These are phyloP conservation scores for Xestia c-nigrum DNA, from an alignment of 2,888 invertebrate genomes.

Conservation along the genomic window DNA sequence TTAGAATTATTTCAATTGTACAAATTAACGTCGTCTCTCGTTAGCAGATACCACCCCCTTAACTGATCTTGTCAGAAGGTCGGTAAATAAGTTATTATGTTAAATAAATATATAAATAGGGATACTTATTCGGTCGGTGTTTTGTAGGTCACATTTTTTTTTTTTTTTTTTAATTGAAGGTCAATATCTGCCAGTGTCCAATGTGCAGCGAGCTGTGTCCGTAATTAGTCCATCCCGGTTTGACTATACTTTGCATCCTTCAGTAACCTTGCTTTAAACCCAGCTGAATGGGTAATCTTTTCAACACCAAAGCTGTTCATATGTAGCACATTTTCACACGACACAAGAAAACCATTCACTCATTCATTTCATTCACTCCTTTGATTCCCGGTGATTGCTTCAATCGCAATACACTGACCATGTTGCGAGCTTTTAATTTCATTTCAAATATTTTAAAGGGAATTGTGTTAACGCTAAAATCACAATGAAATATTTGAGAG, in stretches of 20 bases:
- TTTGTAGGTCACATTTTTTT: no score
- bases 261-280: background rate
- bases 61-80: no score
- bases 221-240: background rate
- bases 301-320: background rate
- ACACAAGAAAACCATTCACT: constrained; percentile 8
- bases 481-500: constrained; percentile 43
- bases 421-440: constrained; percentile 54
- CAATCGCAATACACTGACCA: constrained; percentile 56
- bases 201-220: background rate
- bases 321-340: background rate
- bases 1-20: no score
- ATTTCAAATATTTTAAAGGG: constrained; percentile 55
- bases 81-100: no score
- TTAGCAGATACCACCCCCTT: no score
- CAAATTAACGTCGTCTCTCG: no score
- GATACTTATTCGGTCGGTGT: no score
- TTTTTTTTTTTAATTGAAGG: no score
- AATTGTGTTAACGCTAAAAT: constrained; percentile 53
- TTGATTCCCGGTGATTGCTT: constrained; percentile 73
- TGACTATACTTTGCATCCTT: background rate
- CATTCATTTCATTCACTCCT: constrained; percentile 64
- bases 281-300: background rate
- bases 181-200: background rate
- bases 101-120: no score